These are phyloP conservation scores for Phyllotreta cruciferae DNA, from an alignment of 2,888 invertebrate genomes.

Conservation along the genomic window DNA sequence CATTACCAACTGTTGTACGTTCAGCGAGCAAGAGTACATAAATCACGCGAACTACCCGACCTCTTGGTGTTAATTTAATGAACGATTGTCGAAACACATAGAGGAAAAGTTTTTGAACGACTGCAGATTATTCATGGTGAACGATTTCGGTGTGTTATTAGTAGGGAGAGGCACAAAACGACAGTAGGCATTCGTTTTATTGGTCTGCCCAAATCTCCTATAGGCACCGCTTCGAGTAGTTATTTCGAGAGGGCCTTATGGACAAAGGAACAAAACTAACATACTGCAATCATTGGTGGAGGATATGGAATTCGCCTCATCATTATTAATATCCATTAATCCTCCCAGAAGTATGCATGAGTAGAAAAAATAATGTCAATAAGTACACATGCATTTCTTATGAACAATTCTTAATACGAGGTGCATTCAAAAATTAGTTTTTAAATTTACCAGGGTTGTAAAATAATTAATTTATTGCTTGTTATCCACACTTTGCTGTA, in stretches of 20 bases:
- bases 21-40: constrained; percentile 31
- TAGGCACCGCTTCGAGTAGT: constrained; percentile 38
- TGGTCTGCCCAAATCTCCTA: constrained; percentile 41
- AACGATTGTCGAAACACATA: constrained; percentile 40
- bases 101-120: constrained; percentile 39
- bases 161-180: constrained; percentile 39
- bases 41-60: constrained; percentile 35
- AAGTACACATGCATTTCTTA: background rate
- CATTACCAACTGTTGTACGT: background rate
- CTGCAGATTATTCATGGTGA: constrained; percentile 41
- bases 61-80: constrained; percentile 43
- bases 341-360: too few species aligned
- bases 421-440: too few species aligned
- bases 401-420: background rate
- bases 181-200: constrained; percentile 38
- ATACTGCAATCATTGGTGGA: constrained; percentile 27
- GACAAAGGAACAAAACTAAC: constrained; percentile 40
- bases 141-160: constrained; percentile 41
- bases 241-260: constrained; percentile 36
- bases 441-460: too few species aligned
- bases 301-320: constrained; percentile 8
- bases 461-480: too few species aligned
- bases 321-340: background rate
- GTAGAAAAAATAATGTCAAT: too few species aligned
- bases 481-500: too few species aligned